phyloP scores from a whole-genome alignment of 2,797 vertebrate species.

The Rhynchonycteris naso region DNA sequence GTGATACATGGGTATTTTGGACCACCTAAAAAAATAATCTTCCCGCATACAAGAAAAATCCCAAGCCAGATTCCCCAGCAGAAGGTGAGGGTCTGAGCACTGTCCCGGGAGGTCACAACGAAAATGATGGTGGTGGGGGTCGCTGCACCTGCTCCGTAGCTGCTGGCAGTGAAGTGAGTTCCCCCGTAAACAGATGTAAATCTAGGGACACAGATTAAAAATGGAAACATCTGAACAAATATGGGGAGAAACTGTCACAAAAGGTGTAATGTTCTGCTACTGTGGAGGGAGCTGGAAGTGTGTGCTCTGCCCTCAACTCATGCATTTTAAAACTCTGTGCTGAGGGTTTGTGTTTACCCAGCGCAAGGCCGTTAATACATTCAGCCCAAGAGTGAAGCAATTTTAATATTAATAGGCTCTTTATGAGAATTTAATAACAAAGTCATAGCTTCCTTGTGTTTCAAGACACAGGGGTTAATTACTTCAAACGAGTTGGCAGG shows the following conservation, averaged over 20 bases:
- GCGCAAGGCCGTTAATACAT: slow-evolving; percentile 70
- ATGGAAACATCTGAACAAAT: slow-evolving; percentile 55
- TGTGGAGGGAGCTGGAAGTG: slow-evolving; percentile 18
- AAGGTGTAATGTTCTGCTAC: slow-evolving; percentile 47
- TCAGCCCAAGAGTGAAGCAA: slow-evolving; percentile 78
- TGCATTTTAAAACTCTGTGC: slow-evolving; percentile 75
- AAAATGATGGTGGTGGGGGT: too few species aligned
- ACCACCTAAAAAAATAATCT: background rate
- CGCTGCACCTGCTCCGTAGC: background rate
- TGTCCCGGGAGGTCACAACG: background rate
- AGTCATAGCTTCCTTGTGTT: slow-evolving; percentile 81
- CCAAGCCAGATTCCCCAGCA: background rate
- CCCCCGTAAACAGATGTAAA: slow-evolving; percentile 8
- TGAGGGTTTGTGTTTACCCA: slow-evolving; percentile 69
- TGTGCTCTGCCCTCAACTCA: slow-evolving; percentile 57
- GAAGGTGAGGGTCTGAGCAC: background rate
- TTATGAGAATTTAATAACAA: slow-evolving; percentile 83
- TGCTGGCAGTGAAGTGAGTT: background rate
- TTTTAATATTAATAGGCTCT: slow-evolving; percentile 84
- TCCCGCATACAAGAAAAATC: background rate
- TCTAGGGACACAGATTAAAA: slow-evolving; percentile 17
- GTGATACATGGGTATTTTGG: background rate
- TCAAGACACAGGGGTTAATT: slow-evolving; percentile 81
- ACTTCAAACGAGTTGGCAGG: slow-evolving; percentile 77
- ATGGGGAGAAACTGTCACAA: slow-evolving; percentile 37